Percentiles rank a stretch among this genome's conserved stretches.
Conservation (phyloP, 2,797 vertebrate genomes). For the Pseudochaenichthys georgianus region DNA sequence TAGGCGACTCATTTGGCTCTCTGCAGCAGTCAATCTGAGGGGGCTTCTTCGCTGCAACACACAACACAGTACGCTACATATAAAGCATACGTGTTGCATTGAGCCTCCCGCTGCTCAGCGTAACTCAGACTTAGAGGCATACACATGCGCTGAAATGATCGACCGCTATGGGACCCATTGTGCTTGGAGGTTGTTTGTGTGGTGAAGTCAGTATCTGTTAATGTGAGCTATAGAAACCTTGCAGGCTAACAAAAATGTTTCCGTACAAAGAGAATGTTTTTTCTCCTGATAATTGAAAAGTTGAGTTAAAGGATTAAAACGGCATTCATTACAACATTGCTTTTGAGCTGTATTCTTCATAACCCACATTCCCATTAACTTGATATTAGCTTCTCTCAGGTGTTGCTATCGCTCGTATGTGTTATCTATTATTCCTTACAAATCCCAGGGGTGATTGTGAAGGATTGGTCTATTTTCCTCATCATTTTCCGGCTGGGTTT, state of each 20-base stretch:
- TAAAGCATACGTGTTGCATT: not conserved
- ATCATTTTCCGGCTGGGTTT: not conserved
- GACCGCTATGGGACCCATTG: constrained; percentile 13
- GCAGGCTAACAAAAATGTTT: constrained; percentile 6
- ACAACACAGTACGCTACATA: not conserved
- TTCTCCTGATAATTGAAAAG: not conserved
- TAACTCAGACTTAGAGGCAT: constrained; percentile 11
- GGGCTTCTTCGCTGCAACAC: constrained; percentile 7
- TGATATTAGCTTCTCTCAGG: not conserved
- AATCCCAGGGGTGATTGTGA: constrained; percentile 1
- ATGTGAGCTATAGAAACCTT: constrained; percentile 12
- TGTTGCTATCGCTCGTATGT: not conserved
- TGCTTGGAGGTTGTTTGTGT: constrained; percentile 24
- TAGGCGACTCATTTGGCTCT: constrained; percentile 21
- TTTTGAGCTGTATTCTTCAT: constrained; percentile 1
- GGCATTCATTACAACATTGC: not conserved
- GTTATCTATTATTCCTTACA: not conserved
- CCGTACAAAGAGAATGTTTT: not conserved
- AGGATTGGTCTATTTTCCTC: constrained; percentile 31
- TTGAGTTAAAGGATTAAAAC: constrained; percentile 9
- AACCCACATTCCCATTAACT: not conserved
- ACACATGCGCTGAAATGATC: constrained; percentile 25
- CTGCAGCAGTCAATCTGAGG: constrained; percentile 21
- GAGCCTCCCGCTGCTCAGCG: constrained; percentile 13
- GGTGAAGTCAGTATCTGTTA: constrained; percentile 23